Conservation (phyloP, 2,797 vertebrate species). For the Etheostoma nigrum region DNA sequence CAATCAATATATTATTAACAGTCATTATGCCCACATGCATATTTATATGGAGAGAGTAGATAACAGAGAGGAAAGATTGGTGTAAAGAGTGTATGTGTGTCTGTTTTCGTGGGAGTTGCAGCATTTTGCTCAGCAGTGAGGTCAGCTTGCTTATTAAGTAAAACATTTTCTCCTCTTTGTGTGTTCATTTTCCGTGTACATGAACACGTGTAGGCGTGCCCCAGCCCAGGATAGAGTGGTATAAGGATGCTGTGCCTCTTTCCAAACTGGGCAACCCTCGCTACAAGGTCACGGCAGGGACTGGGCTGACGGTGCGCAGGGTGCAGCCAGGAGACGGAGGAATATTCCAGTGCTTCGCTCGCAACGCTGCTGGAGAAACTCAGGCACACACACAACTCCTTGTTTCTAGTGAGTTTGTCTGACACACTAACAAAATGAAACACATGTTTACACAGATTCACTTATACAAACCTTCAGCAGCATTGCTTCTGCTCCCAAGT, state of each 20-base stretch:
- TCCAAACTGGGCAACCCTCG: constrained; percentile 88
- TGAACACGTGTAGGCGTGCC: constrained; percentile 85
- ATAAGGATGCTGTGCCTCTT: constrained; percentile 90
- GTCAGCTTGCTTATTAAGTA: constrained; percentile 46
- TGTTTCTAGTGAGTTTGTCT: constrained; percentile 90
- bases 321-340: constrained; percentile 90
- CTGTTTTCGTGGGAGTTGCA: constrained; percentile 37
- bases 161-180: constrained; percentile 6
- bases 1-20: constrained; percentile 83
- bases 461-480: background rate
- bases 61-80: constrained; percentile 47
- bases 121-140: constrained; percentile 39
- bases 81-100: constrained; percentile 32
- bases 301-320: constrained; percentile 87
- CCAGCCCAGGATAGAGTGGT: constrained; percentile 90
- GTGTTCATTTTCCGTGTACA: background rate
- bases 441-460: constrained; percentile 1
- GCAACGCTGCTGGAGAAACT: constrained; percentile 89
- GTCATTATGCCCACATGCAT: constrained; percentile 76
- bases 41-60: constrained; percentile 65
- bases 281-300: constrained; percentile 87
- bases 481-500: background rate
- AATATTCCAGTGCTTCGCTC: constrained; percentile 95
- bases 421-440: constrained; percentile 2
- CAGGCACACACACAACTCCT: constrained; percentile 90